Evolutionary conservation across 2,888 invertebrate species (phyloP).

Genomic region (Danaus chrysippus): DNA sequence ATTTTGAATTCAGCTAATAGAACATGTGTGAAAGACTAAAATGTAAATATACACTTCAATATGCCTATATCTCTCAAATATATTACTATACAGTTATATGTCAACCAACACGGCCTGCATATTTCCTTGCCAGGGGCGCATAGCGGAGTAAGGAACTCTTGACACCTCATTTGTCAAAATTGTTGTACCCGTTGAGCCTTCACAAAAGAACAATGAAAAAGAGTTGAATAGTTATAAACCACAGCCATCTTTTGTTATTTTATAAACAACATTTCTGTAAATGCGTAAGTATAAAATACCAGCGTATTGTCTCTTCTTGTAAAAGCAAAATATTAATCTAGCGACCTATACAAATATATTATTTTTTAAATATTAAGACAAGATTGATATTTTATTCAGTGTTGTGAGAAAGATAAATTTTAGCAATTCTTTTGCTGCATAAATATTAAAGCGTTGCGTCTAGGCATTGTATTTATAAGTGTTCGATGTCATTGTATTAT

Average conservation of each 20-base stretch:
- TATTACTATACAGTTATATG: too few species aligned
- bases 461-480: too few species aligned
- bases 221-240: constrained; percentile 31
- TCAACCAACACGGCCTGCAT: constrained; percentile 17
- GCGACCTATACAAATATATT: background rate
- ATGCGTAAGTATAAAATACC: constrained; percentile 11
- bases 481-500: background rate
- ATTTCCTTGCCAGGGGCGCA: constrained; percentile 28
- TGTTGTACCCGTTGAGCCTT: constrained; percentile 29
- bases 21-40: too few species aligned
- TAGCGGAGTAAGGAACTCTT: constrained; percentile 30
- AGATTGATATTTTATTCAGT: background rate
- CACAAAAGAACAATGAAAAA: constrained; percentile 32
- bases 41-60: too few species aligned
- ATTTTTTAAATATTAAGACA: background rate
- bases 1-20: too few species aligned
- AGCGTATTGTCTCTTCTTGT: constrained; percentile 13
- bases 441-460: too few species aligned
- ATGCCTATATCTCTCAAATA: too few species aligned
- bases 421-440: too few species aligned
- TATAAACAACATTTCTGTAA: constrained; percentile 23
- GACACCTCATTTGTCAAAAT: constrained; percentile 33
- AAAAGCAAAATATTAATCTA: background rate
- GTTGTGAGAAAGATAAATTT: too few species aligned
- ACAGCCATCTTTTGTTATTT: constrained; percentile 28